Conservation (phyloP, 2,888 invertebrate species). For the Noctua pronuba region DNA sequence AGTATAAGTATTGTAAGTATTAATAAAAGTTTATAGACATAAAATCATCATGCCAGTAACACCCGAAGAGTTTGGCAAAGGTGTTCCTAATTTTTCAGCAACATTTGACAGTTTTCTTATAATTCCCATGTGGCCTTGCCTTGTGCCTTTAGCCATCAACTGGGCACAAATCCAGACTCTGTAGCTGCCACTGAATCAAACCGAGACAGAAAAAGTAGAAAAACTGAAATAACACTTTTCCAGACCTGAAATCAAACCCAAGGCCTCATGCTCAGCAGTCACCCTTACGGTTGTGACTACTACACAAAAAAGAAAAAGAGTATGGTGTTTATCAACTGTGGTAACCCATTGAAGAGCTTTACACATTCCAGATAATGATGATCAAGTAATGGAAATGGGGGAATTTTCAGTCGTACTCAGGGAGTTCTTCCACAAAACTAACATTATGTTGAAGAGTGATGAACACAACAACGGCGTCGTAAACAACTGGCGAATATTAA, state of each 20-base stretch:
- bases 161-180: background rate
- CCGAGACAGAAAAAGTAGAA: background rate
- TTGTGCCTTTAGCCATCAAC: background rate
- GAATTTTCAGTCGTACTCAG: background rate
- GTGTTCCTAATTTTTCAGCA: background rate
- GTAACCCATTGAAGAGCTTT: background rate
- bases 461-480: background rate
- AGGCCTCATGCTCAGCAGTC: no score
- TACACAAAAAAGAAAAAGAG: background rate
- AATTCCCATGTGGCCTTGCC: no score
- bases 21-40: background rate
- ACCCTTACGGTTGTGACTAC: background rate
- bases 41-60: background rate
- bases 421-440: background rate
- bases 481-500: background rate
- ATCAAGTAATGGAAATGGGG: background rate
- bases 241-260: no score
- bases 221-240: background rate
- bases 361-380: no score
- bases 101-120: background rate
- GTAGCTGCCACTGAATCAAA: background rate
- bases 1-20: no score
- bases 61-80: background rate
- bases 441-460: background rate
- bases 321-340: background rate